These are phyloP conservation scores for Drosophila sordidula DNA, from an alignment of 2,888 invertebrate genomes.

Conservation along the genomic window DNA sequence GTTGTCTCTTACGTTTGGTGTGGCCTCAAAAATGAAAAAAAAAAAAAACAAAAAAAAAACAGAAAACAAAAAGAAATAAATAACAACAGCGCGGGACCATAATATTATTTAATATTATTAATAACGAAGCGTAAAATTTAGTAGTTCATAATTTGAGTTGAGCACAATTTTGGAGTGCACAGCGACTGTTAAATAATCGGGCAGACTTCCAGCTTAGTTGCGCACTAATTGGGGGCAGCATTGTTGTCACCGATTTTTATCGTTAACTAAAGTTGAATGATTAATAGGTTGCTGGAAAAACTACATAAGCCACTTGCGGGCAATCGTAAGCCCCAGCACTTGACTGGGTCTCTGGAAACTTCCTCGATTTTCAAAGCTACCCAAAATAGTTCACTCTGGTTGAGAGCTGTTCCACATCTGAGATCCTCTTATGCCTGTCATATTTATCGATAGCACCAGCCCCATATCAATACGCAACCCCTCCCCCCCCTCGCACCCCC, in stretches of 20 bases:
- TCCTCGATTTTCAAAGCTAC: conserved; percentile 16
- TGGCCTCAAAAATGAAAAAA: conserved; percentile 68
- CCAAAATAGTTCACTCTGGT: conserved; percentile 30
- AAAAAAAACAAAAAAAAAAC: conserved; percentile 20
- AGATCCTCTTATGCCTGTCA: conserved; percentile 77
- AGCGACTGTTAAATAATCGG: conserved; percentile 41
- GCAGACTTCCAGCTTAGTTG: neutral
- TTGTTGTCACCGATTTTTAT: conserved; percentile 27
- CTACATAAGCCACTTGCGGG: neutral
- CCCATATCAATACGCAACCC: conserved; percentile 10
- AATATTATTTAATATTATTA: conserved; percentile 75
- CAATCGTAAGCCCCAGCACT: conserved; percentile 24
- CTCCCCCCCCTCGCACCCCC: neutral
- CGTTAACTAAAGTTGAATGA: conserved; percentile 28
- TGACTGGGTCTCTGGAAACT: conserved; percentile 29
- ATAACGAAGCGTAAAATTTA: conserved; percentile 55
- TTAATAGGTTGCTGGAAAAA: conserved; percentile 31
- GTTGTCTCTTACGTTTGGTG: conserved; percentile 48
- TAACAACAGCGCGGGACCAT: conserved; percentile 25
- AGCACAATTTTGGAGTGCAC: conserved; percentile 11
- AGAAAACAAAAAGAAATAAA: conserved; percentile 22
- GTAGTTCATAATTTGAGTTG: conserved; percentile 29
- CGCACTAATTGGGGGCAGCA: conserved; percentile 39
- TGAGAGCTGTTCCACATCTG: conserved; percentile 57
- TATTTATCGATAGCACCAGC: conserved; percentile 47